A percentile compares a stretch with the other conserved stretches of the same genome.
Conservation (phyloP, 2,797 vertebrate genomes). For the Rhinophrynus dorsalis region DNA sequence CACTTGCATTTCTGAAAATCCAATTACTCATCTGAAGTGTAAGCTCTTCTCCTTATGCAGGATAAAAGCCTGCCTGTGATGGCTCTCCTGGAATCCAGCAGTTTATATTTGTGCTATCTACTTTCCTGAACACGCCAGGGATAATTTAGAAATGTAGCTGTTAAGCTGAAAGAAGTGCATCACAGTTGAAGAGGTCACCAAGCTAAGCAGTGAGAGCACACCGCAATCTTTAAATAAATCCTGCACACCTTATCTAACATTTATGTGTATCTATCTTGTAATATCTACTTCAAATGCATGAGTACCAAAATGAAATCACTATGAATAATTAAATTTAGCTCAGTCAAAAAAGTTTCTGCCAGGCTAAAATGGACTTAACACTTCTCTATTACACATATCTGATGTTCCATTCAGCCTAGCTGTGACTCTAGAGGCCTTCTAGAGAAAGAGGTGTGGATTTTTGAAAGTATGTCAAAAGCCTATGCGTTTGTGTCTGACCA, state of each 20-base stretch:
- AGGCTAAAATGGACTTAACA: conserved; percentile 31
- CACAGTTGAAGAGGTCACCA: conserved; percentile 32
- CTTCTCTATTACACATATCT: conserved; percentile 41
- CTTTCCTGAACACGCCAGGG: conserved; percentile 14
- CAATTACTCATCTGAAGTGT: conserved; percentile 66
- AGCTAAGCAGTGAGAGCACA: conserved; percentile 30
- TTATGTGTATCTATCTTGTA: conserved; percentile 39
- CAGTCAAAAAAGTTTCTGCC: conserved; percentile 26
- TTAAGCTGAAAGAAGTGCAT: neutral
- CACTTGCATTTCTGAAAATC: conserved; percentile 62
- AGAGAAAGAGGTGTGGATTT: conserved; percentile 79
- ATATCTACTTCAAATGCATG: conserved; percentile 46
- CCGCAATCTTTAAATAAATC: conserved; percentile 43
- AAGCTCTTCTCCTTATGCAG: conserved; percentile 46
- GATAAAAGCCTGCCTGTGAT: conserved; percentile 48
- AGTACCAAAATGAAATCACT: conserved; percentile 38
- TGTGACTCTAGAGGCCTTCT: conserved; percentile 76
- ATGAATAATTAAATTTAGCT: conserved; percentile 43
- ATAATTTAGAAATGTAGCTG: conserved; percentile 32
- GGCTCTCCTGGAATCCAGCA: conserved; percentile 43
- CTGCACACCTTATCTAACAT: conserved; percentile 46
- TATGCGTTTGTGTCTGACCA: conserved; percentile 83
- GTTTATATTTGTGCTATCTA: conserved; percentile 33
- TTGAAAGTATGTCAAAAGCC: conserved; percentile 90
- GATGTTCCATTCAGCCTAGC: conserved; percentile 62